Evolutionary conservation across 2,888 invertebrate species (phyloP).

Genomic region (Artemia sinica): DNA sequence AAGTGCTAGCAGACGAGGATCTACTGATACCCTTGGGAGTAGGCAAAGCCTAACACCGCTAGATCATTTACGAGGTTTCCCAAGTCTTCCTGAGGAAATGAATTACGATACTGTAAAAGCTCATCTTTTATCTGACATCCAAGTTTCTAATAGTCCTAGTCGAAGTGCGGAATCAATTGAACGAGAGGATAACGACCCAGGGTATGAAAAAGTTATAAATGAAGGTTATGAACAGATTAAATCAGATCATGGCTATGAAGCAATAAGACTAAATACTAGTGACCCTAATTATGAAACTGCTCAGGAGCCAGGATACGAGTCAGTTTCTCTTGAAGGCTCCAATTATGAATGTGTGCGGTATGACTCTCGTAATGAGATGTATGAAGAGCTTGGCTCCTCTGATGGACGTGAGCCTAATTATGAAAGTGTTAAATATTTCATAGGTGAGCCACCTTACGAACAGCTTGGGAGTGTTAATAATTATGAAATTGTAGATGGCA

Average conservation of each 20-base stretch:
- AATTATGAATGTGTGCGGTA: not conserved
- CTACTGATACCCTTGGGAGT: conserved; percentile 2
- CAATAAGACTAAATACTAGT: not conserved
- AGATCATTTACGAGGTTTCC: not conserved
- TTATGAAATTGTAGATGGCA: not conserved
- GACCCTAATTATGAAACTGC: not conserved
- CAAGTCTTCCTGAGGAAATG: conserved; percentile 9
- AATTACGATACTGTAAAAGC: not conserved
- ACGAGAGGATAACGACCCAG: not conserved
- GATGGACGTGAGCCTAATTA: conserved; percentile 5
- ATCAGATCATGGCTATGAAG: conserved; percentile 4
- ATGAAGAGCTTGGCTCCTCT: not conserved
- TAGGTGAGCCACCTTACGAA: conserved; percentile 7
- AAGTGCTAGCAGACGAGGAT: not conserved
- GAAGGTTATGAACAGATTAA: not conserved
- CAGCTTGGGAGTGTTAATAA: conserved; percentile 3
- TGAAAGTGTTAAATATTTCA: conserved; percentile 10
- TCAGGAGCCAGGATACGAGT: conserved; percentile 1
- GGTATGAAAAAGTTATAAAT: conserved; percentile 2
- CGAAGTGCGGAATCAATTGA: not conserved
- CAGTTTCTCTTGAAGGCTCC: not conserved
- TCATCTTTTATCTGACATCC: too few relatives aligned
- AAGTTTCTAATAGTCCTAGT: not conserved
- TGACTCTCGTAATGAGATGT: not conserved
- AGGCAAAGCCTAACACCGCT: not conserved